A percentile compares a stretch with the other conserved stretches of the same genome.
These are phyloP conservation scores for Diplosoma virens DNA, from an alignment of 23 tunicate species.

Conservation along the genomic window DNA sequence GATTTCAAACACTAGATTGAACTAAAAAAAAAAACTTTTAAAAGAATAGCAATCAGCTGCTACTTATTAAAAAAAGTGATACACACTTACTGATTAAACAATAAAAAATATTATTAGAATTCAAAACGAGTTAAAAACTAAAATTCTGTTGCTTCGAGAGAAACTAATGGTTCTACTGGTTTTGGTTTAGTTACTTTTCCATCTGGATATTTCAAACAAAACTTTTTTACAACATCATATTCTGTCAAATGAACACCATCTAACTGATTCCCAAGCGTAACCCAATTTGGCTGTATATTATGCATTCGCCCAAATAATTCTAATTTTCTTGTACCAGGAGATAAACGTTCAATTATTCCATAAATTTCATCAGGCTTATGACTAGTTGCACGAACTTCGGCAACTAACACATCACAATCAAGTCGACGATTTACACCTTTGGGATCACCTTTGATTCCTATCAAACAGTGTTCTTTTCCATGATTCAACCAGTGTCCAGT, in stretches of 20 bases:
- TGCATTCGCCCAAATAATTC: slow-evolving; percentile 98
- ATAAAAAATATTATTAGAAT: too few relatives aligned
- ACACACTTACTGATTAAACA: too few relatives aligned
- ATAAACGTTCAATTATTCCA: slow-evolving; percentile 93
- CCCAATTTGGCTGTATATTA: slow-evolving; percentile 96
- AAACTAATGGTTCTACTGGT: too few relatives aligned
- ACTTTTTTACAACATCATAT: slow-evolving; percentile 77
- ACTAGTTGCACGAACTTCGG: slow-evolving; percentile 95
- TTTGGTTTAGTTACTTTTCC: slow-evolving; percentile 89
- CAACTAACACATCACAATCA: slow-evolving; percentile 99
- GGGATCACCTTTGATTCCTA: slow-evolving; percentile 98
- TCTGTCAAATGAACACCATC: slow-evolving; percentile 96
- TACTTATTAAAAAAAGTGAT: too few relatives aligned
- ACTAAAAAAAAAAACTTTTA: too few relatives aligned
- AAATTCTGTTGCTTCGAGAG: too few relatives aligned
- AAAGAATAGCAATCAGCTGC: too few relatives aligned
- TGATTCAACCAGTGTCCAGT: slow-evolving; percentile 99
- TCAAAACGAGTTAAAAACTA: too few relatives aligned
- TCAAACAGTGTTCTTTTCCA: slow-evolving; percentile 98
- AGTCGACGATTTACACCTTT: slow-evolving; percentile 69
- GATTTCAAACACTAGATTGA: too few relatives aligned
- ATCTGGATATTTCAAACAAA: slow-evolving; percentile 84
- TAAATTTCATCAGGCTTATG: slow-evolving; percentile 99
- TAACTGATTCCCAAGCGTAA: slow-evolving; percentile 97
- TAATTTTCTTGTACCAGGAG: slow-evolving; percentile 96